Evolutionary conservation across 1,140 invertebrate genomes (phyloP).

Genomic region (Pseudomyrmex gracilis): DNA sequence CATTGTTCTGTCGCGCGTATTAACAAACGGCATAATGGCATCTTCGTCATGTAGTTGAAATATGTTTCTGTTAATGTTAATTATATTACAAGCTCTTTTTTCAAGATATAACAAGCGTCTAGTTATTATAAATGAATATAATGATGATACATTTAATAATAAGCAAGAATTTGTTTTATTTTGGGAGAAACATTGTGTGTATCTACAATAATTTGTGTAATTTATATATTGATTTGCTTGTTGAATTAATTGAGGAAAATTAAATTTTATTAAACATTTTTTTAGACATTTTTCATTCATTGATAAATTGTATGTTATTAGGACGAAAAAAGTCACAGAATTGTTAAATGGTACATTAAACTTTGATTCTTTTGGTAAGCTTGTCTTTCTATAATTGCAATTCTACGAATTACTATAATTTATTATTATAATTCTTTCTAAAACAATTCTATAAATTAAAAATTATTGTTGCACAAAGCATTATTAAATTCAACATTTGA

Average conservation of each 20-base stretch:
- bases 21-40: constrained; percentile 53
- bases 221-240: constrained; percentile 3
- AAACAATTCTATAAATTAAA: no score
- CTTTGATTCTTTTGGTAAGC: no score
- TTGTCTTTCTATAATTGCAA: no score
- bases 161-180: neutral
- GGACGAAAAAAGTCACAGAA: no score
- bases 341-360: no score
- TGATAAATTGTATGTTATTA: neutral
- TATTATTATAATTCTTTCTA: no score
- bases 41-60: constrained; percentile 30
- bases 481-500: no score
- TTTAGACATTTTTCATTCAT: neutral
- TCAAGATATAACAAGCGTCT: neutral
- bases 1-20: constrained; percentile 50
- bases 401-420: no score
- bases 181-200: neutral
- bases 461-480: no score
- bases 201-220: no score
- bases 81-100: constrained; percentile 24
- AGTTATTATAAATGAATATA: neutral
- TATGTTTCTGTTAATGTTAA: constrained; percentile 40
- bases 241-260: neutral
- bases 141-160: neutral
- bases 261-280: neutral